These are phyloP conservation scores for Plestiodon gilberti DNA, from an alignment of 2,113 vertebrate species.

Conservation along the genomic window DNA sequence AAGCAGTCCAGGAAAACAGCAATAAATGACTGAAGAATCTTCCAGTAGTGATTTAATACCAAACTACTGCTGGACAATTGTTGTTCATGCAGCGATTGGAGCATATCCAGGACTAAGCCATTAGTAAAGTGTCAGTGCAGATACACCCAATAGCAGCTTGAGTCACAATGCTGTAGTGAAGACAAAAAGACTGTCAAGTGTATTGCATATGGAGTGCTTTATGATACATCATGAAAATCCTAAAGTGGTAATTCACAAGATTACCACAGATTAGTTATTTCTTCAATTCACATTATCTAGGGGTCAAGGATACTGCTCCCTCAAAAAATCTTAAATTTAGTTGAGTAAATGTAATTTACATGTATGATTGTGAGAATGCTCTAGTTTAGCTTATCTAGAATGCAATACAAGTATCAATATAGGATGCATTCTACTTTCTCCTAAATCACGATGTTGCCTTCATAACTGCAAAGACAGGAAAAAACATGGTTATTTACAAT, in stretches of 20 bases:
- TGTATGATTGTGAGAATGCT: neutral
- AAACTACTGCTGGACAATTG: neutral
- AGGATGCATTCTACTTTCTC: neutral
- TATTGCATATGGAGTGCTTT: neutral
- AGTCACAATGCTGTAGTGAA: neutral
- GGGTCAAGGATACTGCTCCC: neutral
- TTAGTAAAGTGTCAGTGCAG: neutral
- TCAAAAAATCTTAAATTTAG: neutral
- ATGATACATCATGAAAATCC: neutral
- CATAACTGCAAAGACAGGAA: neutral
- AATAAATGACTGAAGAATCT: neutral
- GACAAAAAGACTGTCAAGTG: neutral
- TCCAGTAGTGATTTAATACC: neutral
- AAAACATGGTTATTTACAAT: neutral
- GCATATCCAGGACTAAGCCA: neutral
- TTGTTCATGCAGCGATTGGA: neutral
- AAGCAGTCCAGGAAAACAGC: neutral
- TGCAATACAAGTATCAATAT: neutral
- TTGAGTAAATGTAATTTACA: neutral
- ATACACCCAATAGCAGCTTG: neutral
- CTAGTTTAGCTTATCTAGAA: neutral
- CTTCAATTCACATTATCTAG: neutral
- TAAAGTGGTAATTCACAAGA: neutral
- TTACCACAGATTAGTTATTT: neutral
- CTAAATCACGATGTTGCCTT: neutral